Evolutionary conservation across 2,113 vertebrate genomes (phyloP).

Genomic region (Plecotus auritus): DNA sequence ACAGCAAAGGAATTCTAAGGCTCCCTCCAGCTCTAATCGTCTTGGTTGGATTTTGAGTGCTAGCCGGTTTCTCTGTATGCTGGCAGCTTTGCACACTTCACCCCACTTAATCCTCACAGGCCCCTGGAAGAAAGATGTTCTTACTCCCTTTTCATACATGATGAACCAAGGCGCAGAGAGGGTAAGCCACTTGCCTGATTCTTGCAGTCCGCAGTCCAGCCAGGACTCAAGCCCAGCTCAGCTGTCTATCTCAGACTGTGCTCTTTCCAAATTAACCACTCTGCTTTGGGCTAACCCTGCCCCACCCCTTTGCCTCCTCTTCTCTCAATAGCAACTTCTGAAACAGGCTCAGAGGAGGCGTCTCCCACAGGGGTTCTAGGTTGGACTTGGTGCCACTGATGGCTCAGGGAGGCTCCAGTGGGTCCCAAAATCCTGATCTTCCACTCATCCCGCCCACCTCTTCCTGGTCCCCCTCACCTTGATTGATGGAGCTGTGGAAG

Average conservation of each 20-base stretch:
- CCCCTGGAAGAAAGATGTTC: not conserved
- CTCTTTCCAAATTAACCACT: not conserved
- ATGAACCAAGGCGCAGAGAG: not conserved
- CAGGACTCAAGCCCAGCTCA: not conserved
- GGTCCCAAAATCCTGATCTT: not conserved
- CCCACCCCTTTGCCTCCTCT: not conserved
- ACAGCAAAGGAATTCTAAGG: not conserved
- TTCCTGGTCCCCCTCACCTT: constrained; percentile 52
- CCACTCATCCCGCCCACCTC: fast-evolving
- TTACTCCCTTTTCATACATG: not conserved
- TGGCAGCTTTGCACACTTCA: not conserved
- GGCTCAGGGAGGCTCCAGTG: not conserved
- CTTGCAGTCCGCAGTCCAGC: not conserved
- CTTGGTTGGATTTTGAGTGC: not conserved
- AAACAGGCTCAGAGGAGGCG: not conserved
- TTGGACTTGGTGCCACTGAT: not conserved
- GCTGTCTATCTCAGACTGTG: not conserved
- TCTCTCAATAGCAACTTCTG: not conserved
- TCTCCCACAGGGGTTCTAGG: not conserved
- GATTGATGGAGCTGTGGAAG: constrained; percentile 56
- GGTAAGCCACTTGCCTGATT: not conserved
- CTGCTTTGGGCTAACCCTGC: not conserved
- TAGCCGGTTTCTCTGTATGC: not conserved
- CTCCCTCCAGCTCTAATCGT: not conserved
- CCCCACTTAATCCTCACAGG: not conserved